phyloP scores from a whole-genome alignment of 2,797 vertebrate genomes.

The Zenarchopterus dispar region DNA sequence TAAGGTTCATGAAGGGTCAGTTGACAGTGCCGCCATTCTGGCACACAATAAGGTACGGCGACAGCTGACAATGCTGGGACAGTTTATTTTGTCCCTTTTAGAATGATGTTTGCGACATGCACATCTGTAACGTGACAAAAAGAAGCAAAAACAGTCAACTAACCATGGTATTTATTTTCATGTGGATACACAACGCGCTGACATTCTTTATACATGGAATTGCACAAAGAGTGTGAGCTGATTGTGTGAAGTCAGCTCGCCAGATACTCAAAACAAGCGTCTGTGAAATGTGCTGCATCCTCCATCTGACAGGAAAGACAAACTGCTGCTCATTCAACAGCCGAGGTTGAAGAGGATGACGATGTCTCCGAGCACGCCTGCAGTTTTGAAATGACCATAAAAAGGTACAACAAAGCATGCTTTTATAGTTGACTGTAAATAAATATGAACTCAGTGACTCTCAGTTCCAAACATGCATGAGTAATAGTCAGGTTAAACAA shows the following conservation, averaged over 20 bases:
- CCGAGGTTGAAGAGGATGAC: constrained; percentile 6
- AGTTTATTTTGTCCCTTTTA: constrained; percentile 27
- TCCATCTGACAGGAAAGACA: constrained; percentile 10
- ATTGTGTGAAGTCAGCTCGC: constrained; percentile 5
- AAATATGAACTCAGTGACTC: too few species aligned
- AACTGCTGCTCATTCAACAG: constrained; percentile 18
- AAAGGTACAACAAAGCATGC: background rate
- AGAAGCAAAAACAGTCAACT: constrained; percentile 32
- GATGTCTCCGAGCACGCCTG: constrained; percentile 7
- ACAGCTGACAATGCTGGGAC: constrained; percentile 43
- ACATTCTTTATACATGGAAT: constrained; percentile 14
- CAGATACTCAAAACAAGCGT: constrained; percentile 11
- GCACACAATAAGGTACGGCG: constrained; percentile 50
- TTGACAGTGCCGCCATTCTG: constrained; percentile 38
- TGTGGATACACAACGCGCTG: constrained; percentile 20
- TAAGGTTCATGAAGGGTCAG: constrained; percentile 56
- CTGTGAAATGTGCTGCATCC: constrained; percentile 10
- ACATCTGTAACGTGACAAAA: constrained; percentile 44
- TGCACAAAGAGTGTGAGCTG: background rate
- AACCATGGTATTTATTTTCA: constrained; percentile 35
- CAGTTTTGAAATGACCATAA: constrained; percentile 20
- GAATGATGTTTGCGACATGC: constrained; percentile 52
- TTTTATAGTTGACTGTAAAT: too few species aligned
- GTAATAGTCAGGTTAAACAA: too few species aligned
- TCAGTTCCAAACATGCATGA: too few species aligned